phyloP scores from a whole-genome alignment of 2,888 invertebrate genomes.

The Zaprionus obscuricornis region DNA sequence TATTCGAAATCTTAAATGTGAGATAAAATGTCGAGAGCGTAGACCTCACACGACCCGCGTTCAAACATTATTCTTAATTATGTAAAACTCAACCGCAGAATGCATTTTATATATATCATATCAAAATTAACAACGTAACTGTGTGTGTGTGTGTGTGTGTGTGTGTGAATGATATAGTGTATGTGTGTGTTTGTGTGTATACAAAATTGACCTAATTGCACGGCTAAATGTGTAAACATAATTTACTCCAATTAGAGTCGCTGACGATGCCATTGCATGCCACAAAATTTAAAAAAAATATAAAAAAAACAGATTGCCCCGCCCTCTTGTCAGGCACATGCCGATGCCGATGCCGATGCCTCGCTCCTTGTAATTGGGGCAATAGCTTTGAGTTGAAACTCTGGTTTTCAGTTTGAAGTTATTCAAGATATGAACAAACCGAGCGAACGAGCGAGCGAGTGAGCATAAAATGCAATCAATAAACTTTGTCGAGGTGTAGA shows the following conservation, averaged over 20 bases:
- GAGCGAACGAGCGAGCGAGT: too few species aligned
- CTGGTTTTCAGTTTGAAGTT: constrained; percentile 1
- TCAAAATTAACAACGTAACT: too few species aligned
- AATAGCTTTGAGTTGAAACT: constrained; percentile 21
- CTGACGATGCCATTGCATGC: constrained; percentile 39
- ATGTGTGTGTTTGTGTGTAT: too few species aligned
- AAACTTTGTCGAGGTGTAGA: constrained; percentile 32
- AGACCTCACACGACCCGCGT: constrained; percentile 56
- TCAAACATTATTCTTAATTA: constrained; percentile 48
- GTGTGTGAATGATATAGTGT: too few species aligned
- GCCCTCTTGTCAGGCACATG: constrained; percentile 34
- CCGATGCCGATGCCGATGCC: constrained; percentile 17
- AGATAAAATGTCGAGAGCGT: constrained; percentile 36
- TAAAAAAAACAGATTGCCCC: constrained; percentile 53
- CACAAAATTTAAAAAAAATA: too few species aligned
- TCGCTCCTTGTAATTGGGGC: constrained; percentile 50
- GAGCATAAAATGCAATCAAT: constrained; percentile 53
- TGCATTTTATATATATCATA: constrained; percentile 60
- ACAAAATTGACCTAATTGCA: constrained; percentile 64
- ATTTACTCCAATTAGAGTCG: constrained; percentile 71
- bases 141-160: too few species aligned
- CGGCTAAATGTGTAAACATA: constrained; percentile 72
- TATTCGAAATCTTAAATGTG: constrained; percentile 45
- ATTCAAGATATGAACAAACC: constrained; percentile 37
- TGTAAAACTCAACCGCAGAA: constrained; percentile 54